These are phyloP conservation scores for Ridgeia piscesae DNA, from an alignment of 1,140 invertebrate genomes.

Conservation along the genomic window DNA sequence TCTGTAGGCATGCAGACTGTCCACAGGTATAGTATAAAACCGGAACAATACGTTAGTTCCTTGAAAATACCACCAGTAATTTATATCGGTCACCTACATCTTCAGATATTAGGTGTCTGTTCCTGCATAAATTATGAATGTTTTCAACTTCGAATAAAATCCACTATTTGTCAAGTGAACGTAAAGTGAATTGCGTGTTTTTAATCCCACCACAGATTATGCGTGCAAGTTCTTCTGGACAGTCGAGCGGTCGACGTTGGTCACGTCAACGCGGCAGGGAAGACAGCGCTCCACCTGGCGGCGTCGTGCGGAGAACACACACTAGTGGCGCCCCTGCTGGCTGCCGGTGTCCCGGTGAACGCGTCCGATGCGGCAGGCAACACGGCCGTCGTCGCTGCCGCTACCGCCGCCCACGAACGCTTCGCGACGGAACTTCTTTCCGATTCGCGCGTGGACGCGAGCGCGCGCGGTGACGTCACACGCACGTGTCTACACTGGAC, in stretches of 20 bases:
- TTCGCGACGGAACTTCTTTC: constrained; percentile 7
- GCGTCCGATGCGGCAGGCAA: neutral
- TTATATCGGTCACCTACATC: neutral
- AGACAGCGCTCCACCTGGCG: neutral
- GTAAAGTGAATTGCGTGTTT: neutral
- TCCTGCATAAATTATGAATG: no score
- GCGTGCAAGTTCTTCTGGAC: neutral
- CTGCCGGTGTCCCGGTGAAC: neutral
- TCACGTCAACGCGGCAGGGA: neutral
- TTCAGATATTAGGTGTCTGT: no score
- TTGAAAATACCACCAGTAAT: no score
- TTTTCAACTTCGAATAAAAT: neutral
- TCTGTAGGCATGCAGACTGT: no score
- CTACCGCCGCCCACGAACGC: neutral
- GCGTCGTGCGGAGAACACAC: neutral
- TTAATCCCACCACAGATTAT: neutral
- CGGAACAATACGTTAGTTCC: no score
- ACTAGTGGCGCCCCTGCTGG: neutral
- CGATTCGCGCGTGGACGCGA: neutral
- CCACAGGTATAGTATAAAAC: no score
- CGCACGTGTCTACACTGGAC: constrained; percentile 3
- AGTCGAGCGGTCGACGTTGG: neutral
- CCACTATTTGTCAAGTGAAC: neutral
- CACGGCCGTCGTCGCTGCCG: neutral
- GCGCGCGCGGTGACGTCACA: neutral